Evolutionary conservation across 2,888 invertebrate genomes (phyloP).

Genomic region (Sarcophaga variegata): DNA sequence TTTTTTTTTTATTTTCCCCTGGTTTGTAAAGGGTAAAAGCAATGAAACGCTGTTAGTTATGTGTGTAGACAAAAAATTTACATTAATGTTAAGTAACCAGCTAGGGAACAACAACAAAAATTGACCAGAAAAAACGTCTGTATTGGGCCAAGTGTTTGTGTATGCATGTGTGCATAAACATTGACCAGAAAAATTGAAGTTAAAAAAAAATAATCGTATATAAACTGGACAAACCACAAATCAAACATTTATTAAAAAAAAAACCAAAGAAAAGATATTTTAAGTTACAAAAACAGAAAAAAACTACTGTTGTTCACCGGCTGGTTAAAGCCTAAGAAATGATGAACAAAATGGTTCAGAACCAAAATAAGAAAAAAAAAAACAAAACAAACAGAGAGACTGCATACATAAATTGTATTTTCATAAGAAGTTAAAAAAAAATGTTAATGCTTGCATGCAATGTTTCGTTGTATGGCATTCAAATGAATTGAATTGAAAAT

Average conservation of each 20-base stretch:
- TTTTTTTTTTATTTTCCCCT: neutral
- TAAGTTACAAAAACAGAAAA: neutral
- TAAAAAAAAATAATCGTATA: slow-evolving; percentile 26
- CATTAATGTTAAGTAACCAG: slow-evolving; percentile 59
- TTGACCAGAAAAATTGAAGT: neutral
- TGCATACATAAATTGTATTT: neutral
- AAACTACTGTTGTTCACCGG: slow-evolving; percentile 29
- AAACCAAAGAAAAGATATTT: slow-evolving; percentile 6
- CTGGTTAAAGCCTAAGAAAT: slow-evolving; percentile 16
- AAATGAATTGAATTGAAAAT: slow-evolving; percentile 59
- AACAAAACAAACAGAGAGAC: neutral
- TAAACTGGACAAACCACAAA: slow-evolving; percentile 61
- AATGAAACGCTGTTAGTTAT: slow-evolving; percentile 58
- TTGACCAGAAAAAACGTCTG: too few species aligned
- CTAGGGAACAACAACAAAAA: slow-evolving; percentile 20
- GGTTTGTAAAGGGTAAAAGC: slow-evolving; percentile 25
- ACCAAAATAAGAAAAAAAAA: neutral
- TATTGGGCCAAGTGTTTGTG: neutral
- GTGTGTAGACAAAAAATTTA: slow-evolving; percentile 61
- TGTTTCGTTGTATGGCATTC: slow-evolving; percentile 49
- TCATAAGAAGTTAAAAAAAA: neutral
- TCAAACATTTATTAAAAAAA: slow-evolving; percentile 54
- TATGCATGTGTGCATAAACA: neutral
- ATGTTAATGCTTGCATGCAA: slow-evolving; percentile 55
- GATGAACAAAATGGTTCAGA: slow-evolving; percentile 54